phyloP scores from a whole-genome alignment of 2,113 vertebrate genomes.

The Rhinogobius similis region DNA sequence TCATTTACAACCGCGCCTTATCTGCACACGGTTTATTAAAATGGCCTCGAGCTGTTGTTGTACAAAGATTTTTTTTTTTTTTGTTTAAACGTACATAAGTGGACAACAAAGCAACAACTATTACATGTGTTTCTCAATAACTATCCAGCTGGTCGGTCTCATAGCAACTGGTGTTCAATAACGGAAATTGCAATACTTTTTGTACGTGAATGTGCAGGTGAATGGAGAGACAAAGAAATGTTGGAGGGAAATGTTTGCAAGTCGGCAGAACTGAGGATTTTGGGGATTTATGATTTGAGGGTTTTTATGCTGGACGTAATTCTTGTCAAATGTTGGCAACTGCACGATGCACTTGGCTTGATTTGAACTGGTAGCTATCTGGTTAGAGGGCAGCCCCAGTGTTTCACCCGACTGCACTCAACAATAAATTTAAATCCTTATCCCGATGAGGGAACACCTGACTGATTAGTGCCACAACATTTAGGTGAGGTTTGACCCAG shows the following conservation, averaged over 20 bases:
- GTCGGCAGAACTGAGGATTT: neutral
- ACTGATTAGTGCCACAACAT: too few species aligned
- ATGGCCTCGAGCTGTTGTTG: conserved; percentile 3
- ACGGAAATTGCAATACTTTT: neutral
- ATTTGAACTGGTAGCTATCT: too few species aligned
- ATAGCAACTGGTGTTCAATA: conserved; percentile 15
- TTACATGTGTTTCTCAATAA: neutral
- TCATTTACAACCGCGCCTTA: conserved; percentile 24
- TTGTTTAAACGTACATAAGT: neutral
- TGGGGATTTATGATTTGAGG: too few species aligned
- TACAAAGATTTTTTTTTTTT: too few species aligned
- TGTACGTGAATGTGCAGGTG: neutral
- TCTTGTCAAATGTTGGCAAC: too few species aligned
- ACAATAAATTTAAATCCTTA: too few species aligned
- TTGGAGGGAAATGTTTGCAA: neutral
- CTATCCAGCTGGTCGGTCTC: conserved; percentile 14
- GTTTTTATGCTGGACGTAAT: too few species aligned
- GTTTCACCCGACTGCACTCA: too few species aligned
- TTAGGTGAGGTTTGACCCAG: too few species aligned
- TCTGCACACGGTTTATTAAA: conserved; percentile 21
- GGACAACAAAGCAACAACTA: neutral
- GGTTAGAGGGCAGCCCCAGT: too few species aligned
- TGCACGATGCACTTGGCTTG: too few species aligned
- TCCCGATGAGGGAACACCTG: too few species aligned
- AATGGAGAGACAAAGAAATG: neutral